Evolutionary conservation across 2,113 vertebrate genomes (phyloP), one percentile per base, ranked within the genome.

Genomic region (Macroglossus sobrinus): DNA sequence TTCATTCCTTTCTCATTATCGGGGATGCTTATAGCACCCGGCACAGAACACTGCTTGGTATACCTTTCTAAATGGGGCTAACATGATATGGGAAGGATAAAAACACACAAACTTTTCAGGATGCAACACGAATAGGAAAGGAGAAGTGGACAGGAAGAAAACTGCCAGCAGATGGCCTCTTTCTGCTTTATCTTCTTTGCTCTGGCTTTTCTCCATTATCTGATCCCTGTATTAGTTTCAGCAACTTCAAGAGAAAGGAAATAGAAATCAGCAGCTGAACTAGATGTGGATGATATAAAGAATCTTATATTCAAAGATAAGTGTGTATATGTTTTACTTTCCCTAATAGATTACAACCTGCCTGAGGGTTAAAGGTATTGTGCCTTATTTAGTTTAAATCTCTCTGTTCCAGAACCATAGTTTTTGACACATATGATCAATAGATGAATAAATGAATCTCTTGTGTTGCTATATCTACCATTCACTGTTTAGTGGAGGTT

Each of bases 111-210:
- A 38, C 26, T 19, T 80, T 69, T 75, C n/a, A 30, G 35, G 55
- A 21, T 2, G n/a, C 12, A 2, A 63, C 8, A 2, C 0, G 4
- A 80, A 15, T 0, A 26, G 7, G 74, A 33, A 61, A 64, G 50
- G 18, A n/a, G 90, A 69, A 7, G 50, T 18, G 64, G 89, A 61
- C n/a, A 3, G 50, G 66, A 68, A 55, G 89, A 47, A 61, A 76
- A 9, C 72, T n/a, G 38, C 91, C 86, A 82, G 87, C 18, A 81
- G 82, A 72, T 93, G 96, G 86, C 78, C 95, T 97, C 94, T 91
- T 75, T 53, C 47, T 57, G 79, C 85, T 91, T 53, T 21, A 21
- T 64, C 26, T 53, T 43, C 59, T 84, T 35, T 19, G 59, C 81
- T 84, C n/a, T 9, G 64, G 45, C 74, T 76, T 84, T 84, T 45